A percentile compares a stretch with the other conserved stretches of the same genome.
Evolutionary conservation across 2,888 invertebrate species (phyloP).

Genomic region (Epiblema foenella): DNA sequence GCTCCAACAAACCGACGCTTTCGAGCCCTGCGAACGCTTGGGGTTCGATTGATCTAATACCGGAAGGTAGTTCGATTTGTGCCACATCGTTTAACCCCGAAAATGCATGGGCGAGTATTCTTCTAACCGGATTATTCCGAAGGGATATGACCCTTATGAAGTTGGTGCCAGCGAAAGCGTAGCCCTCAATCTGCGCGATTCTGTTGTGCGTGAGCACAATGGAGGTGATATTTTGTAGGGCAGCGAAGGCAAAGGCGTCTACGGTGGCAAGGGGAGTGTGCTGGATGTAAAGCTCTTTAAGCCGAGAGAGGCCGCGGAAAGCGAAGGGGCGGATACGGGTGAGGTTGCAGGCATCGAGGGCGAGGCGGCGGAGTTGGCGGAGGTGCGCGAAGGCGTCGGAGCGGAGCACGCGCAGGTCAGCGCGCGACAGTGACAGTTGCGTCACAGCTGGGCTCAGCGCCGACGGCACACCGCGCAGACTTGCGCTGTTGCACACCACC

Average conservation of each 20-base stretch:
- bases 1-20: constrained; percentile 91
- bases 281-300: constrained; percentile 93
- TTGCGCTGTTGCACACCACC: constrained; percentile 95
- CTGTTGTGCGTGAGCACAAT: constrained; percentile 89
- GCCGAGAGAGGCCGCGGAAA: constrained; percentile 91
- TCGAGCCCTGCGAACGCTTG: constrained; percentile 93
- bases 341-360: constrained; percentile 94
- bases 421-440: constrained; percentile 93
- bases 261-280: constrained; percentile 93
- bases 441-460: constrained; percentile 91
- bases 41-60: constrained; percentile 89
- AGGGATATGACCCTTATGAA: constrained; percentile 92
- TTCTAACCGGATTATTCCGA: constrained; percentile 93
- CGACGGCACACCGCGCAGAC: constrained; percentile 91
- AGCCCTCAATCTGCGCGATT: constrained; percentile 88
- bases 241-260: constrained; percentile 93
- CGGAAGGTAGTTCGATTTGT: constrained; percentile 92
- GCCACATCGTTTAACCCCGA: constrained; percentile 93
- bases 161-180: constrained; percentile 94
- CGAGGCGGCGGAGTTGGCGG: constrained; percentile 91
- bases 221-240: constrained; percentile 91
- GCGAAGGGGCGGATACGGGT: constrained; percentile 92
- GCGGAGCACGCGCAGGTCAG: constrained; percentile 92
- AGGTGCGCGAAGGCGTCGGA: constrained; percentile 94
- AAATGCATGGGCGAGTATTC: constrained; percentile 92